A percentile compares a stretch with the other conserved stretches of the same genome.
Conservation (phyloP, 2,797 vertebrate species). For the Falco biarmicus region DNA sequence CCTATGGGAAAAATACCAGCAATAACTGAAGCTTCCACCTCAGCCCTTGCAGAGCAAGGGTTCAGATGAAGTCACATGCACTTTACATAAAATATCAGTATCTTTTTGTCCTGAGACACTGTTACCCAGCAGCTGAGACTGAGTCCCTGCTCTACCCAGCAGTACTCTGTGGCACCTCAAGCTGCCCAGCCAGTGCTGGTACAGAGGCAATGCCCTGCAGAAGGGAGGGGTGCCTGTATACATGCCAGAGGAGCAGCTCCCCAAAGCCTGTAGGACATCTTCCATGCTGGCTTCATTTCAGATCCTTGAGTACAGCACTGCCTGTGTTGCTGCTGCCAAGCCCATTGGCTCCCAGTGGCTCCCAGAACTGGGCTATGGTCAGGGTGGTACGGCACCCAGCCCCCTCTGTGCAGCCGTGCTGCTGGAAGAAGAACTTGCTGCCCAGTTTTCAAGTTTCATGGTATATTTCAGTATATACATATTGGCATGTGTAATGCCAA, state of each 20-base stretch:
- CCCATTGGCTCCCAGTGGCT: neutral
- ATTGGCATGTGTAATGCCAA: neutral
- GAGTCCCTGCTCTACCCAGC: neutral
- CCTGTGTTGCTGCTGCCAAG: neutral
- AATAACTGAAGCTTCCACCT: neutral
- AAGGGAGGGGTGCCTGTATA: neutral
- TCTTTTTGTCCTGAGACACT: neutral
- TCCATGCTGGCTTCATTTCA: neutral
- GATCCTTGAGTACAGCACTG: neutral
- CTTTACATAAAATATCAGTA: neutral
- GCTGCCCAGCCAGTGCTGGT: neutral
- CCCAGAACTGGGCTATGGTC: neutral
- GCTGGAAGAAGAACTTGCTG: neutral
- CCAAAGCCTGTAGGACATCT: neutral
- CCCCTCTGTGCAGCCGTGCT: rapidly evolving
- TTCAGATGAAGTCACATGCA: neutral
- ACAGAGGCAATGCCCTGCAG: rapidly evolving
- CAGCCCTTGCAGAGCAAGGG: neutral
- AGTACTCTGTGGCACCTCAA: neutral
- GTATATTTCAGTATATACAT: neutral
- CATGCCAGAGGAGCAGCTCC: neutral
- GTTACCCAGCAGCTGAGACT: neutral
- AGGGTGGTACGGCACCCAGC: neutral
- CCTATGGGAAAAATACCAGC: neutral
- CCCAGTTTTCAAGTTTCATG: neutral